These are phyloP conservation scores for Dreissena rostriformis DNA, from an alignment of 1,140 invertebrate species.

Conservation along the genomic window DNA sequence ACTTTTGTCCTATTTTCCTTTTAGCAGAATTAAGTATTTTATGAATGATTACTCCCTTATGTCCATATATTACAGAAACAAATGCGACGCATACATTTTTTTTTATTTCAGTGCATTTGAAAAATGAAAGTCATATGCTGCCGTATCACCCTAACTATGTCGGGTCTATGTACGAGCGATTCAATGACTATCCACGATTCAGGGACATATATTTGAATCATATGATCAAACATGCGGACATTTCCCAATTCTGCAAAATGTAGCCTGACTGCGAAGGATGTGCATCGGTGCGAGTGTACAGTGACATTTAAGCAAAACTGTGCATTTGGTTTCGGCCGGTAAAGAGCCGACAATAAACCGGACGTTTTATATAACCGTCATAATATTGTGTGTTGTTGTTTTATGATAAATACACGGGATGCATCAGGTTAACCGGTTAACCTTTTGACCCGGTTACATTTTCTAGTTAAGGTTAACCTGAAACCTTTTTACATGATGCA, in stretches of 20 bases:
- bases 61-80: neutral
- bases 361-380: no score
- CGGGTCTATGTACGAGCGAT: neutral
- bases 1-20: neutral
- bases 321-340: no score
- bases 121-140: neutral
- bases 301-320: no score
- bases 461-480: no score
- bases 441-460: no score
- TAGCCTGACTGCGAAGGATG: neutral
- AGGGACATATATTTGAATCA: neutral
- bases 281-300: no score
- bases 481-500: no score
- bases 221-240: neutral
- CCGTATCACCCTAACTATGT: neutral
- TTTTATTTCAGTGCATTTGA: neutral
- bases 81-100: neutral
- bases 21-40: neutral
- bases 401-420: no score
- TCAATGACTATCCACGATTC: neutral
- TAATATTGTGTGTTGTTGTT: no score
- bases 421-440: no score
- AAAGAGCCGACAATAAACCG: no score
- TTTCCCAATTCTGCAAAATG: neutral
- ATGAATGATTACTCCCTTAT: neutral